Evolutionary conservation across 2,797 vertebrate species (phyloP), one percentile per base, ranked within the genome.

Genomic region (Phoxinus dragarum): DNA sequence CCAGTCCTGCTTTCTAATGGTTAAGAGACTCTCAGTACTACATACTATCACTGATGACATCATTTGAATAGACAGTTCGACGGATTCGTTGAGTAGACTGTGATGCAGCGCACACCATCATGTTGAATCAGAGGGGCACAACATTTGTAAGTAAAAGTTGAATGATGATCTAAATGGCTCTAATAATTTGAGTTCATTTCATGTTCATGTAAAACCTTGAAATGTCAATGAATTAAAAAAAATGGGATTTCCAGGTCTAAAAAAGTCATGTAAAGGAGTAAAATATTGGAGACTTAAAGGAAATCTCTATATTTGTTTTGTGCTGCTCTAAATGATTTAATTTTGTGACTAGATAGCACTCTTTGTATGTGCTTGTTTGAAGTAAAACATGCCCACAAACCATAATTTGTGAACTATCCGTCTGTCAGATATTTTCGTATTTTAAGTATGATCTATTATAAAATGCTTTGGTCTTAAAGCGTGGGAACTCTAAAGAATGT

Each of bases 121-220:
- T 7, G 42, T 27, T 44, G 40, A 44, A n/a, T 44, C 75, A 61
- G 42, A 77, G 7, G 14, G 23, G 31, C 94, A 92, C 91, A 92
- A 83, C 94, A 92, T 95, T 3, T 2, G 2, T 12, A 1, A 31
- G n/a, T 64, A 64, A 61, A 61, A 12, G 11, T 27, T 5, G 6
- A 61, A 61, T 94, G 3, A 67, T 21, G 34, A 10, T 21, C 34
- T 38, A 10, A 21, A 38, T 38, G 4, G 66, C 8, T 5, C 4
- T 38, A 40, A 36, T 67, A 1, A 68, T 38, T 36, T 9, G 16
- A 36, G 11, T 31, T 27, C 0, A 61, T 61, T 59, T n/a, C 10
- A n/a, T 59, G 23, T n/a, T 59, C 0, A 56, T 56, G 21, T 23
- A 9, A 27, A 5, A 27, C n/a, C 61, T 31, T 12, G 12, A 64